Evolutionary conservation across 1,140 invertebrate species (phyloP).

Genomic region (Oppia nitens): DNA sequence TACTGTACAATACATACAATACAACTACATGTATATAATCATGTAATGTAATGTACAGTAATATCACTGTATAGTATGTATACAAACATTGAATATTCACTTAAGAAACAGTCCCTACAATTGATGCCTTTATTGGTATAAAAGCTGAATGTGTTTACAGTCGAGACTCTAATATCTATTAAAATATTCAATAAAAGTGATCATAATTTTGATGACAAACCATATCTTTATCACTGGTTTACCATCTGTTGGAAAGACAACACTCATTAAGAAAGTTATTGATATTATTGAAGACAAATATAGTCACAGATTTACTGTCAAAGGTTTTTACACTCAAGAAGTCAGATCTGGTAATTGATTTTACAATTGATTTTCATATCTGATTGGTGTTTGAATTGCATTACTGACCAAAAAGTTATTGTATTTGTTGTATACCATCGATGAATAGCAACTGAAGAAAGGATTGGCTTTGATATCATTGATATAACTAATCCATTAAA

Average conservation of each 20-base stretch:
- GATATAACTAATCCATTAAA: background rate
- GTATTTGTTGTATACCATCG: too few species aligned
- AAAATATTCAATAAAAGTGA: too few species aligned
- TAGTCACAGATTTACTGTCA: background rate
- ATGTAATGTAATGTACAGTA: too few species aligned
- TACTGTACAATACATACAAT: too few species aligned
- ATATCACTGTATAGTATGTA: too few species aligned
- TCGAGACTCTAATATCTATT: background rate
- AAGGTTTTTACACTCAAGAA: background rate
- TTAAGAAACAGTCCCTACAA: background rate
- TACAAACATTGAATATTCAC: too few species aligned
- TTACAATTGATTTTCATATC: background rate
- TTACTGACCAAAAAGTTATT: too few species aligned
- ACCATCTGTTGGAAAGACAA: background rate
- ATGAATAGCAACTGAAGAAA: background rate
- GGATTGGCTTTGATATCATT: background rate
- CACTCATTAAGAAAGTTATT: background rate
- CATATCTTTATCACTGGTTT: background rate
- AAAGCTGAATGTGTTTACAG: background rate
- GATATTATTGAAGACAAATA: background rate
- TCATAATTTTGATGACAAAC: background rate
- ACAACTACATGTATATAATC: too few species aligned
- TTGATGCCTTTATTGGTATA: background rate
- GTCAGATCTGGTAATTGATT: background rate
- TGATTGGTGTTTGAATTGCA: background rate